phyloP scores from a whole-genome alignment of 2,113 vertebrate species.

The Oreochromis aureus region DNA sequence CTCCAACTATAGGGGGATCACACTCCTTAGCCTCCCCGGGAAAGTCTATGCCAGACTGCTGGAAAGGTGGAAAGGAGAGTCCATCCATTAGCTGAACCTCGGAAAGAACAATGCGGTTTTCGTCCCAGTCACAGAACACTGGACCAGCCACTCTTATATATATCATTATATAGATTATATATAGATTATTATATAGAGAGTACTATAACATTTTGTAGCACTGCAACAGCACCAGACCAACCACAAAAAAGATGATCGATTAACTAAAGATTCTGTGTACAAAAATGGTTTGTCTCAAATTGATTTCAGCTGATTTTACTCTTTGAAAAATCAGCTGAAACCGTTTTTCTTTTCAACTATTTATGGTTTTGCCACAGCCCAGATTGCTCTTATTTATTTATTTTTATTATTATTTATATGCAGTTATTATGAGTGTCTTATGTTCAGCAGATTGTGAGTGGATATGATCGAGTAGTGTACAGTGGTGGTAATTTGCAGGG shows the following conservation, averaged over 20 bases:
- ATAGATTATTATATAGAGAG: neutral
- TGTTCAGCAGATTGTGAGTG: neutral
- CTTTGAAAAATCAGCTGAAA: neutral
- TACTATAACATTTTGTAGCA: neutral
- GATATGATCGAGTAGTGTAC: accelerated
- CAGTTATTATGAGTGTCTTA: neutral
- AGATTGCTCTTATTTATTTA: neutral
- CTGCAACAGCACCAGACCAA: neutral
- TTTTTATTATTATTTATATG: neutral
- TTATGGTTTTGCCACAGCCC: neutral
- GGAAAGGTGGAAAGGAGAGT: neutral
- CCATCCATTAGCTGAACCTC: neutral
- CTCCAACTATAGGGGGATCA: neutral
- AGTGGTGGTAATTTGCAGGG: neutral
- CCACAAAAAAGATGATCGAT: neutral
- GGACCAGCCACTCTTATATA: neutral
- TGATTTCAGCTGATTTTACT: neutral
- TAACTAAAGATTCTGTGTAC: neutral
- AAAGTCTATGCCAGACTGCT: neutral
- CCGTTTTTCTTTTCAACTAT: neutral
- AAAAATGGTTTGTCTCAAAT: neutral
- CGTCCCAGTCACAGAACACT: neutral
- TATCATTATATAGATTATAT: neutral
- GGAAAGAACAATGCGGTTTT: neutral
- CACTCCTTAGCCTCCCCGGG: accelerated